Evolutionary conservation across 2,888 invertebrate species (phyloP).

Genomic region (Euproctis similis): DNA sequence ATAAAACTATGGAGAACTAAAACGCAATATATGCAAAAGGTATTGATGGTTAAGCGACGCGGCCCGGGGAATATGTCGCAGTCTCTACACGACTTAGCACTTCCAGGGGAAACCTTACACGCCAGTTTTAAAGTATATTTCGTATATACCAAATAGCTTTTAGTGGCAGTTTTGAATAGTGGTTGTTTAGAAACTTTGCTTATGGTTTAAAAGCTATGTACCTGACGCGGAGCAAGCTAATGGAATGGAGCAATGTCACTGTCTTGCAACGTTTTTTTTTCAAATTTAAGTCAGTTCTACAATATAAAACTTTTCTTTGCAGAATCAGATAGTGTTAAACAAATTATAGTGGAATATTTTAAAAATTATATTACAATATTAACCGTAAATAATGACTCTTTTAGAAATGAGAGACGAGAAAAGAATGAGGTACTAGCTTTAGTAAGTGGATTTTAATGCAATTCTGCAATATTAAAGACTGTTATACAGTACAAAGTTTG

Average conservation of each 20-base stretch:
- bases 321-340: too few relatives aligned
- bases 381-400: too few relatives aligned
- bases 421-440: too few relatives aligned
- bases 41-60: conserved; percentile 71
- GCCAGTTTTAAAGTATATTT: conserved; percentile 52
- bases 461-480: too few relatives aligned
- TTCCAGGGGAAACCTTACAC: conserved; percentile 51
- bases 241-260: background rate
- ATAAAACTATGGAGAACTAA: conserved; percentile 26
- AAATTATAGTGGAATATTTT: too few relatives aligned
- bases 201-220: conserved; percentile 5
- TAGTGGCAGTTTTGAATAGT: conserved; percentile 31
- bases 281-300: too few relatives aligned
- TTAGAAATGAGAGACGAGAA: too few relatives aligned
- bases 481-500: too few relatives aligned
- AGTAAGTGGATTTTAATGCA: too few relatives aligned
- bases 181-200: conserved; percentile 16
- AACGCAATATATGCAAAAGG: conserved; percentile 63
- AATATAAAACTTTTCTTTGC: too few relatives aligned
- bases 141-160: conserved; percentile 34
- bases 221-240: background rate
- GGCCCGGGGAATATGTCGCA: conserved; percentile 59
- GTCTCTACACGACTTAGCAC: conserved; percentile 75
- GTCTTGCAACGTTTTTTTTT: background rate
- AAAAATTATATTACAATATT: too few relatives aligned